These are phyloP conservation scores for Pterocles burchelli DNA, from an alignment of 2,113 vertebrate genomes.

Conservation along the genomic window DNA sequence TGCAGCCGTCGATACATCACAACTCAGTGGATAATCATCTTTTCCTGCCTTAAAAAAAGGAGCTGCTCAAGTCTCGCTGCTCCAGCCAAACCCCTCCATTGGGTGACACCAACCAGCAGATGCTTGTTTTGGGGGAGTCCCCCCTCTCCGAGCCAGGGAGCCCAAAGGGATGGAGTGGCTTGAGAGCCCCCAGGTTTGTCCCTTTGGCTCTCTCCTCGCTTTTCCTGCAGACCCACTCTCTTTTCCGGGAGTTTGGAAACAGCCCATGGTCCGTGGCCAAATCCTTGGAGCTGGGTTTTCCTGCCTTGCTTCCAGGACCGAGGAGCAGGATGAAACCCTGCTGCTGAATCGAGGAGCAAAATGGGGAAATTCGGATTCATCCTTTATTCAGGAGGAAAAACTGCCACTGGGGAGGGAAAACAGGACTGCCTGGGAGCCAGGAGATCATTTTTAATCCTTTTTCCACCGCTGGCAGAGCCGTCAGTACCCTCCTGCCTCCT, in stretches of 20 bases:
- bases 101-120: fast-evolving
- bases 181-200: background rate
- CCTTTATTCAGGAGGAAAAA: background rate
- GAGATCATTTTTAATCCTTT: background rate
- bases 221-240: background rate
- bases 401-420: fast-evolving
- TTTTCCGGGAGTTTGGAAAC: background rate
- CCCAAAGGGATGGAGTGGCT: background rate
- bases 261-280: background rate
- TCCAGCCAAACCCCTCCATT: background rate
- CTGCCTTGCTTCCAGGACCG: background rate
- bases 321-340: background rate
- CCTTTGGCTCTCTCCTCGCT: background rate
- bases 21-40: background rate
- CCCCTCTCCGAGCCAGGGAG: background rate
- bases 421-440: background rate
- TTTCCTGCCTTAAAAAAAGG: background rate
- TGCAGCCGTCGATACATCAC: background rate
- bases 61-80: background rate
- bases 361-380: fast-evolving
- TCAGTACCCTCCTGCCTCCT: background rate
- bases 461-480: background rate
- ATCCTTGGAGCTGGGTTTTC: background rate
- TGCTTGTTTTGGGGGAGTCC: background rate
- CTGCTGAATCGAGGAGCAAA: background rate